Evolutionary conservation across 2,888 invertebrate genomes (phyloP).

Genomic region (Diarsia brunnea): DNA sequence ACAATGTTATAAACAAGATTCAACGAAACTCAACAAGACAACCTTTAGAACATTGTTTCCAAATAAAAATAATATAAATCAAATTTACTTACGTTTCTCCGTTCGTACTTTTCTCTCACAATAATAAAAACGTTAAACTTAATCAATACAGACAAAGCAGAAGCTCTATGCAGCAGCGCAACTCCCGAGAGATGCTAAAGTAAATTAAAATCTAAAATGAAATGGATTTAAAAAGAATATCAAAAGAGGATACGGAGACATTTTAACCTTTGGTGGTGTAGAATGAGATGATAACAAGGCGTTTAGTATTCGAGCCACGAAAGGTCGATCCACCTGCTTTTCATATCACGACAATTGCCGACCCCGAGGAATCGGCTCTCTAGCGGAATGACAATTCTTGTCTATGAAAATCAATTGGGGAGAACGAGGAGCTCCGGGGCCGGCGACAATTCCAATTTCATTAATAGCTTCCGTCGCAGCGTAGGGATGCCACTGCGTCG

Average conservation of each 20-base stretch:
- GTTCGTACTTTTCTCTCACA: conserved; percentile 29
- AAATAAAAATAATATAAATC: conserved; percentile 28
- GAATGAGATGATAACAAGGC: conserved; percentile 87
- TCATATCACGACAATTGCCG: conserved; percentile 89
- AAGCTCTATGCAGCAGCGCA: conserved; percentile 58
- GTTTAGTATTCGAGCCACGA: conserved; percentile 87
- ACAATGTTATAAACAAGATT: background rate
- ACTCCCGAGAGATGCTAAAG: conserved; percentile 67
- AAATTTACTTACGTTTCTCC: conserved; percentile 24
- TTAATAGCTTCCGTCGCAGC: conserved; percentile 85
- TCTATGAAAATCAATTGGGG: conserved; percentile 89
- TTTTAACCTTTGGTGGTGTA: conserved; percentile 83
- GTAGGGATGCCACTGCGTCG: conserved; percentile 74
- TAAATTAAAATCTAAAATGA: conserved; percentile 79
- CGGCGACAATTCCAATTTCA: conserved; percentile 86
- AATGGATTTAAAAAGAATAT: conserved; percentile 78
- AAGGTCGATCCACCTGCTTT: conserved; percentile 89
- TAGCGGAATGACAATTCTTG: conserved; percentile 86
- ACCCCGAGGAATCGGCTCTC: conserved; percentile 85
- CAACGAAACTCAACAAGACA: background rate
- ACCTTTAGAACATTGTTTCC: background rate
- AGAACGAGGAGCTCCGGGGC: conserved; percentile 80
- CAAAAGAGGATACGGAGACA: conserved; percentile 80
- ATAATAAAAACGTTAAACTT: conserved; percentile 56
- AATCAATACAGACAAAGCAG: conserved; percentile 56